Evolutionary conservation across 2,888 invertebrate genomes (phyloP).

Genomic region (Plagodis pulveraria): DNA sequence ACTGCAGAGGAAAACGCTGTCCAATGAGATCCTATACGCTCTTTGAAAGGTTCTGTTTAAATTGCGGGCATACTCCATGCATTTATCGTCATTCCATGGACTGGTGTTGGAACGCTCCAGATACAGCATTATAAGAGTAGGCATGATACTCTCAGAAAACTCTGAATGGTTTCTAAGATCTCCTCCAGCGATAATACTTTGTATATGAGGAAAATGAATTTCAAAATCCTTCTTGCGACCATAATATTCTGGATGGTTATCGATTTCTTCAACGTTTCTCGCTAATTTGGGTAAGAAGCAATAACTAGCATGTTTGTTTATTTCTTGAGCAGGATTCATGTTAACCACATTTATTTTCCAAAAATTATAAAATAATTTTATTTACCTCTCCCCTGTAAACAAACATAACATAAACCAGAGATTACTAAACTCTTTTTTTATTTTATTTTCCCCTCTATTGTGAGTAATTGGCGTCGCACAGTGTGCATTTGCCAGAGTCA

Average conservation of each 20-base stretch:
- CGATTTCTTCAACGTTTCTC: conserved; percentile 58
- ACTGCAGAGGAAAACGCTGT: conserved; percentile 48
- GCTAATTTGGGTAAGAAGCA: conserved; percentile 63
- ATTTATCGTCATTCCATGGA: conserved; percentile 57
- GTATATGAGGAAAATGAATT: conserved; percentile 48
- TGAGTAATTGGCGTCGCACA: too few relatives aligned
- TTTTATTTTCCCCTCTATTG: too few relatives aligned
- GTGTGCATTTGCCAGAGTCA: too few relatives aligned
- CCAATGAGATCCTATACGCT: conserved; percentile 49
- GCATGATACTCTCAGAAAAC: conserved; percentile 45
- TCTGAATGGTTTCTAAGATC: conserved; percentile 46
- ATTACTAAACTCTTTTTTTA: too few relatives aligned
- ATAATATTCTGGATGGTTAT: conserved; percentile 58
- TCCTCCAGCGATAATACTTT: conserved; percentile 48
- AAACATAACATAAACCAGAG: too few relatives aligned
- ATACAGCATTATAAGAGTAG: conserved; percentile 59
- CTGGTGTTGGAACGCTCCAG: conserved; percentile 56
- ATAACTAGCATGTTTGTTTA: conserved; percentile 44
- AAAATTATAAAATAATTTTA: too few relatives aligned
- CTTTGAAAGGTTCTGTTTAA: conserved; percentile 55
- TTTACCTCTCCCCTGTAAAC: too few relatives aligned
- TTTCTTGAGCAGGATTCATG: conserved; percentile 39
- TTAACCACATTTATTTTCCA: too few relatives aligned
- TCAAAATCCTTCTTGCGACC: conserved; percentile 51
- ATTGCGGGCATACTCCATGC: conserved; percentile 48